These are phyloP conservation scores for Dryomyza anilis DNA, from an alignment of 2,888 invertebrate genomes.

Conservation along the genomic window DNA sequence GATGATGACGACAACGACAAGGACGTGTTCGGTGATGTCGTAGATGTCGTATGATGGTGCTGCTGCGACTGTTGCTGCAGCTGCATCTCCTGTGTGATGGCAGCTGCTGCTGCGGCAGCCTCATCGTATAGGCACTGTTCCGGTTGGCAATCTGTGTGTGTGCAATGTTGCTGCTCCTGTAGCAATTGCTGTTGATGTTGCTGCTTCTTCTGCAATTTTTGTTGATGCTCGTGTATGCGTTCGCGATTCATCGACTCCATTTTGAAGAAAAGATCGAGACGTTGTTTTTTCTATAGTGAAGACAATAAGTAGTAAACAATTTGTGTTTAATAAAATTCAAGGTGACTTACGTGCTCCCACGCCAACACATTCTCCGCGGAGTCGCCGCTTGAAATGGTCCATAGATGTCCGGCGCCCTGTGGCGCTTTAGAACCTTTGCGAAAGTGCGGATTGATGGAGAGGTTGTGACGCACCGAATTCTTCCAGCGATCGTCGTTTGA, in stretches of 20 bases:
- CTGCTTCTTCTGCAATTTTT: slow-evolving; percentile 43
- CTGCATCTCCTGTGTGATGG: slow-evolving; percentile 56
- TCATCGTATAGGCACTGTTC: slow-evolving; percentile 53
- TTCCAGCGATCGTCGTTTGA: slow-evolving; percentile 92
- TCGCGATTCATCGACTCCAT: slow-evolving; percentile 60
- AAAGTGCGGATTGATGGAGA: slow-evolving; percentile 91
- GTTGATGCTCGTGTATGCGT: slow-evolving; percentile 53
- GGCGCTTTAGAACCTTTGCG: slow-evolving; percentile 84
- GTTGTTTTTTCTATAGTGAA: slow-evolving; percentile 63
- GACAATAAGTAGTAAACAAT: background rate
- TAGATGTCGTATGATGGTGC: too few relatives aligned
- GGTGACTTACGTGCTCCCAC: slow-evolving; percentile 65
- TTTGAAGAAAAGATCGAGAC: slow-evolving; percentile 65
- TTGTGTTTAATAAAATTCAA: too few relatives aligned
- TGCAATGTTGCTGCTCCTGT: slow-evolving; percentile 47
- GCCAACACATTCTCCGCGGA: slow-evolving; percentile 64
- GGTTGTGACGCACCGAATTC: slow-evolving; percentile 87
- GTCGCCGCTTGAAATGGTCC: slow-evolving; percentile 79
- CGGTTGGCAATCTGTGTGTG: slow-evolving; percentile 36
- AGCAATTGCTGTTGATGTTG: slow-evolving; percentile 37
- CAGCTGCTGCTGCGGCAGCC: slow-evolving; percentile 57
- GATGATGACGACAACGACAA: background rate
- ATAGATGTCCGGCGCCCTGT: slow-evolving; percentile 87
- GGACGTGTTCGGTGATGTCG: slow-evolving; percentile 29
- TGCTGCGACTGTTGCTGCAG: slow-evolving; percentile 44